A percentile compares a stretch with the other conserved stretches of the same genome.
These are phyloP conservation scores for Lasioglossum pauxillum DNA, from an alignment of 2,888 invertebrate genomes.

Conservation along the genomic window DNA sequence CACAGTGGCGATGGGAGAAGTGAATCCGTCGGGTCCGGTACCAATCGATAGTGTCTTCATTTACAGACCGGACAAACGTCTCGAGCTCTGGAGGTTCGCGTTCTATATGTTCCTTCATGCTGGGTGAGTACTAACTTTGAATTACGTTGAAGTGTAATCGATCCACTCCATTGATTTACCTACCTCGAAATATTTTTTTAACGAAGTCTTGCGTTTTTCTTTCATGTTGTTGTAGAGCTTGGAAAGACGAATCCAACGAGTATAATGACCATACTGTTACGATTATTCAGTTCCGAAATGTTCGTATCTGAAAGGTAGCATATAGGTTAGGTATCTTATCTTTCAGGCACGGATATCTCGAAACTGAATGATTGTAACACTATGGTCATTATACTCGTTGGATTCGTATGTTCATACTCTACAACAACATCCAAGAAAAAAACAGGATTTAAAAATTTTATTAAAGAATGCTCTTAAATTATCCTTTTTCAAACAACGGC, in stretches of 20 bases:
- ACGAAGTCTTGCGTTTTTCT: neutral
- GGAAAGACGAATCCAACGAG: neutral
- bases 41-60: constrained; percentile 97
- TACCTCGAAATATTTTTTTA: too few relatives aligned
- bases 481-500: too few relatives aligned
- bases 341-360: neutral
- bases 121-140: constrained; percentile 87
- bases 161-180: neutral
- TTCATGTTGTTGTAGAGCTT: neutral
- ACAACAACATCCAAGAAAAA: neutral
- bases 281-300: neutral
- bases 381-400: neutral
- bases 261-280: neutral
- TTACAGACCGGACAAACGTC: constrained; percentile 95
- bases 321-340: neutral
- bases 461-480: too few relatives aligned
- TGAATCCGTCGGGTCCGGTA: constrained; percentile 94
- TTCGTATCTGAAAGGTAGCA: neutral
- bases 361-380: neutral
- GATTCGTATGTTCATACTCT: too few relatives aligned
- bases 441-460: neutral
- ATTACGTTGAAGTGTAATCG: neutral
- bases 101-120: constrained; percentile 98
- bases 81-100: constrained; percentile 97
- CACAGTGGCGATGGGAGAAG: constrained; percentile 91